Base-by-base conservation (phyloP, 1,140 invertebrate species). In the Microplitis demolitor region DNA sequence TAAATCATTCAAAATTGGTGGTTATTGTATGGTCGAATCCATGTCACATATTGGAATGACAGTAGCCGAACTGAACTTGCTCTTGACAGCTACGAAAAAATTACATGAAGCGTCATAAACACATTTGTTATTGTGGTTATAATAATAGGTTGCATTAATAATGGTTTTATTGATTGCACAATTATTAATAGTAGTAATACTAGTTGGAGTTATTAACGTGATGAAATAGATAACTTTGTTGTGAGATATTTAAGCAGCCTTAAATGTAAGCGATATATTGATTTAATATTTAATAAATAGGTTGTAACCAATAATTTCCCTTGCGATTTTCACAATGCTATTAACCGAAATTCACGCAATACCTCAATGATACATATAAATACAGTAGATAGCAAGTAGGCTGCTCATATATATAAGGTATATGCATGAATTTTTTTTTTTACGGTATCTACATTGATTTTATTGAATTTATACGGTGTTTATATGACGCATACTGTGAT, bases 1-100 rank as follows among this genome's bases (percentile, higher is more conserved):
- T 67, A 53, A 67, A 67, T 67, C 66, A 67, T 34, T 24, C 50
- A 39, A 39, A 53, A 53, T 53, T 67, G 66, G 50, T 54, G 66
- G 50, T 67, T 67, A 51, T 67, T 51, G 45, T 13, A 13, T 53
- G 35, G 50, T 8, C 50, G 14, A 53, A 67, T 67, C 63, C 34
- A 67, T 34, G 66, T 67, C 50, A 37, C 37, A 45, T 31, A 66
- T 66, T 66, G 11, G 37, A 66, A 31, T 14, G 45, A 31, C 37
- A 51, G 37, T 66, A 33, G 63, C 60, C 37, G 13, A 31, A 35
- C 8, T 37, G 34, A 37, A 4, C 11, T n/a, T 35, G 24, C 8
- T 35, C 34, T 62, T 62, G 34, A 34, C 50, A 66, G 63, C 51
- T 66, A 33, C 24, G 33, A n/a, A 8, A 67, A 67, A 54, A 54